A percentile compares a stretch with the other conserved stretches of the same genome.
phyloP scores from a whole-genome alignment of 2,113 vertebrate species.

The Lagenorhynchus albirostris region DNA sequence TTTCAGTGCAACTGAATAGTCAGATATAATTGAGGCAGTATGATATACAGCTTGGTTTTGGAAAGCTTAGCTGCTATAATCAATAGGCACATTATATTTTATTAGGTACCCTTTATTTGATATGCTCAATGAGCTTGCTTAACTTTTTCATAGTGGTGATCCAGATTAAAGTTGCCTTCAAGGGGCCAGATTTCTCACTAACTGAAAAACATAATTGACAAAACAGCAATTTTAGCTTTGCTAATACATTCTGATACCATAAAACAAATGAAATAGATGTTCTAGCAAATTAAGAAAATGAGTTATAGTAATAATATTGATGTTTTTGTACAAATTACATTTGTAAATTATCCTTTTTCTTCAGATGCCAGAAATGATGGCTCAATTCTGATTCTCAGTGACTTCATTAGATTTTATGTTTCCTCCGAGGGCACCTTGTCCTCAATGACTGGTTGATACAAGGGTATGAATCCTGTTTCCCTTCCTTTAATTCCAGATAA shows the following conservation, averaged over 20 bases:
- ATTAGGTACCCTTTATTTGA: neutral
- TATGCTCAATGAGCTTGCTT: neutral
- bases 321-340: neutral
- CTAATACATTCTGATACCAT: neutral
- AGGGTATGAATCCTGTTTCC: neutral
- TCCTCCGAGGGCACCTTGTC: neutral
- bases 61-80: neutral
- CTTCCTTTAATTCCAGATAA: neutral
- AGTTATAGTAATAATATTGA: neutral
- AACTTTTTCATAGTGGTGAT: neutral
- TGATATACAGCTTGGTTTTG: neutral
- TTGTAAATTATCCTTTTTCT: neutral
- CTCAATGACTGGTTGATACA: neutral
- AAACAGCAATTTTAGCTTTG: neutral
- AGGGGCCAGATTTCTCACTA: neutral
- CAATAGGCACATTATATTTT: neutral
- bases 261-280: neutral
- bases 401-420: neutral
- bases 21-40: neutral
- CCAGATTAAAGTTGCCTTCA: neutral
- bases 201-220: neutral
- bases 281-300: neutral
- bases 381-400: neutral
- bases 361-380: neutral
- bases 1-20: neutral